Conservation (phyloP, 2,113 vertebrate species). For the Sterna hirundo region DNA sequence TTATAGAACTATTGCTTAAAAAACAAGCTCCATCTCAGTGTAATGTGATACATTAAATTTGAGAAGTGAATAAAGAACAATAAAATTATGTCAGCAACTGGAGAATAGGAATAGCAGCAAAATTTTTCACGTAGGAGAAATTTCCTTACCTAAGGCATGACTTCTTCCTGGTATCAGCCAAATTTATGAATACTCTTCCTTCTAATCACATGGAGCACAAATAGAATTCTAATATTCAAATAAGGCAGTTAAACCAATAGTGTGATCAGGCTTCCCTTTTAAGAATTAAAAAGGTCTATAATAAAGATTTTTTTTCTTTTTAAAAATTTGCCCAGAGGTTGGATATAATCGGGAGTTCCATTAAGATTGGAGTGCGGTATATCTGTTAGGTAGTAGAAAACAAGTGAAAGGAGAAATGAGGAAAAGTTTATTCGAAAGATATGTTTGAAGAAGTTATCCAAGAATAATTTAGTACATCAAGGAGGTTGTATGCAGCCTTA, state of each 20-base stretch:
- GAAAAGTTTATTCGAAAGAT: not conserved
- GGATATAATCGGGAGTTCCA: not conserved
- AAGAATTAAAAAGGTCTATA: not conserved
- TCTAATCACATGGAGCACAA: not conserved
- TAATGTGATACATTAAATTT: not conserved
- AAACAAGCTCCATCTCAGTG: not conserved
- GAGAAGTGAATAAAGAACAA: not conserved
- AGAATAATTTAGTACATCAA: not conserved
- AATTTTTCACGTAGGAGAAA: not conserved
- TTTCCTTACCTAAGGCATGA: not conserved
- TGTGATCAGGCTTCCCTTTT: not conserved
- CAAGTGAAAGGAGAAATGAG: accelerated
- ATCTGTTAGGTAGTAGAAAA: not conserved
- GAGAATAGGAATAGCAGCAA: not conserved
- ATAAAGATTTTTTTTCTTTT: not conserved
- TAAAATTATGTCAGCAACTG: not conserved
- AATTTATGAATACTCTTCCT: not conserved
- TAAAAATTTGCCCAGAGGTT: not conserved
- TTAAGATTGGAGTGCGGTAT: not conserved
- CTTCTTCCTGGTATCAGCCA: not conserved
- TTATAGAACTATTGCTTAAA: not conserved
- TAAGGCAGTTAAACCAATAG: not conserved
- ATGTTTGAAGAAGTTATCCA: not conserved
- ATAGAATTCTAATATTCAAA: not conserved
- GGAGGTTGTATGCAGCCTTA: not conserved